These are phyloP conservation scores for Riparia riparia DNA, from an alignment of 2,113 vertebrate genomes.

Conservation along the genomic window DNA sequence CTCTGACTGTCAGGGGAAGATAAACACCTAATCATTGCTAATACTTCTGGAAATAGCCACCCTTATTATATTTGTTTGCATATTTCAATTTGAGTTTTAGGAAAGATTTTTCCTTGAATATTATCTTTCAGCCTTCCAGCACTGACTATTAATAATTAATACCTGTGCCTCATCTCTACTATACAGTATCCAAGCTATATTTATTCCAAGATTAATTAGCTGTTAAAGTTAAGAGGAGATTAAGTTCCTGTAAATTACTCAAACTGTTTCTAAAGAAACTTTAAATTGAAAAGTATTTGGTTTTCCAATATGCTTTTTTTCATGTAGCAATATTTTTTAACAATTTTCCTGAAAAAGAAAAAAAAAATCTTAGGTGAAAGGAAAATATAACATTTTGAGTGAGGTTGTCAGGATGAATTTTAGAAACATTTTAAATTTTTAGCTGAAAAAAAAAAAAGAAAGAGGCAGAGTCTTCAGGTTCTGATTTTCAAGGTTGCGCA, in stretches of 20 bases:
- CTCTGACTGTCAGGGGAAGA: neutral
- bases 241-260: neutral
- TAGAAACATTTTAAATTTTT: neutral
- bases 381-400: neutral
- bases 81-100: conserved; percentile 31
- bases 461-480: too few relatives aligned
- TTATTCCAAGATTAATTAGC: conserved; percentile 50
- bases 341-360: neutral
- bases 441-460: neutral
- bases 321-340: neutral
- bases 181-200: neutral
- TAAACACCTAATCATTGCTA: conserved; percentile 7
- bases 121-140: conserved; percentile 20
- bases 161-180: neutral
- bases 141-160: conserved; percentile 55
- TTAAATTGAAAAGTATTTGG: neutral
- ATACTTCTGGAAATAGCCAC: conserved; percentile 24
- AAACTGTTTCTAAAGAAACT: neutral
- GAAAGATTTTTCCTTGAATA: conserved; percentile 30
- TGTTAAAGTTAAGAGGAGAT: neutral
- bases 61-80: neutral
- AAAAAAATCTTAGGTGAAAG: neutral
- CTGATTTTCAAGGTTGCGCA: too few relatives aligned
- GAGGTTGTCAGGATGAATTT: neutral
- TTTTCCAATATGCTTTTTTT: neutral